Base-by-base conservation (phyloP, 1,140 invertebrate genomes). In the Drosophila willistoni region DNA sequence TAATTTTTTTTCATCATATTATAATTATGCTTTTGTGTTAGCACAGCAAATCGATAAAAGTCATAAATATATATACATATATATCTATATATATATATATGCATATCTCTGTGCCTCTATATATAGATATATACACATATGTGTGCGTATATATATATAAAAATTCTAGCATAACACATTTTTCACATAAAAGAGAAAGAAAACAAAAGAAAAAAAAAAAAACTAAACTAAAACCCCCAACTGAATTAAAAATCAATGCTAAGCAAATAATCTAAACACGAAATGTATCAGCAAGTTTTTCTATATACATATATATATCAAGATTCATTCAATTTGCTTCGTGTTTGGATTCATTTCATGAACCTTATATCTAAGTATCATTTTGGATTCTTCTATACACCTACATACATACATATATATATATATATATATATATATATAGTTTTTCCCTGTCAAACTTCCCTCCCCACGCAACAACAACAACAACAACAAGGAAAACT, bases 21-120 rank as follows among this genome's bases (percentile, higher is more conserved):
- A 68, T 47, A 36, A 65, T 55, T 73, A 64, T 65, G 78, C 70
- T 70, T 62, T 54, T 66, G 62, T 68, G 71, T 62, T 65, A 61
- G 56, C 62, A 42, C 44, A 29, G 68, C 54, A 76, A 83, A 71
- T 70, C 62, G 77, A 86, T 75, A 72, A 78, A 85, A 85, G 82
- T 85, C 82, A 85, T 86, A 75, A 64, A 68, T 60, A 51, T 55
- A 41, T 73, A 39, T 25, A 59, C n/a, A 61, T 41, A 64, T 59
- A 14, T 9, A 42, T 63, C 4, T n/a, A 14, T 29, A 29, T n/a
- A 14, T 44, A 12, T 47, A 1, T 54, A 17, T 36, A n/a, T n/a
- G n/a, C n/a, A n/a, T n/a, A 13, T 57, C 14, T 36, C 36, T 42
- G 51, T 57, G 17, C 25, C 25, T 25, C 25, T 19, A 68, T 59